Conservation (phyloP, 2,888 invertebrate species). For the Endomychus coccineus region DNA sequence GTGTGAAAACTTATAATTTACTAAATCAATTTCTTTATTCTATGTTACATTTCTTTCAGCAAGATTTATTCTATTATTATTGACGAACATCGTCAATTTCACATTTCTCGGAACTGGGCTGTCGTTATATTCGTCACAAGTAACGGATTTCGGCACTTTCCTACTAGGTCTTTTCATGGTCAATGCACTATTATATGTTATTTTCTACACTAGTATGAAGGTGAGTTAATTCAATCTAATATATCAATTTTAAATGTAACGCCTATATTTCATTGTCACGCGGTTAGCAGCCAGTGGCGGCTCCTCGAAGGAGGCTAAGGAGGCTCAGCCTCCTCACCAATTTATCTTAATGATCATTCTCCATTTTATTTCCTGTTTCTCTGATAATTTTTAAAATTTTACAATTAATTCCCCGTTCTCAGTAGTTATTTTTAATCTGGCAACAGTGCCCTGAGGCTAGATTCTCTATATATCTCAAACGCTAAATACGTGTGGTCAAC, state of each 20-base stretch:
- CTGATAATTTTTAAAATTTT: no score
- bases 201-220: conserved; percentile 79
- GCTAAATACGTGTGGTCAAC: no score
- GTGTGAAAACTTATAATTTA: not conserved
- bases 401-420: no score
- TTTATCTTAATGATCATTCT: no score
- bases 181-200: conserved; percentile 70
- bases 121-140: conserved; percentile 48
- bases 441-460: no score
- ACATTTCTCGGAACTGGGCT: conserved; percentile 59
- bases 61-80: conserved; percentile 48
- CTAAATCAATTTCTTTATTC: not conserved
- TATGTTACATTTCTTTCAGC: conserved; percentile 29
- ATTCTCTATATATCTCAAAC: no score
- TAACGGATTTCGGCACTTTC: conserved; percentile 70
- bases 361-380: no score
- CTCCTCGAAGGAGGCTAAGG: no score
- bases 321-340: no score
- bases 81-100: conserved; percentile 57
- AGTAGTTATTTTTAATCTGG: no score
- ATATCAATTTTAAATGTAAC: no score
- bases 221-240: conserved; percentile 38
- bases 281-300: no score
- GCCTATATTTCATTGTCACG: conserved; percentile 19
- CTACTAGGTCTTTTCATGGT: conserved; percentile 71